Evolutionary conservation across 2,797 vertebrate species (phyloP), one percentile per base, ranked within the genome.

Genomic region (Botia almorhae): DNA sequence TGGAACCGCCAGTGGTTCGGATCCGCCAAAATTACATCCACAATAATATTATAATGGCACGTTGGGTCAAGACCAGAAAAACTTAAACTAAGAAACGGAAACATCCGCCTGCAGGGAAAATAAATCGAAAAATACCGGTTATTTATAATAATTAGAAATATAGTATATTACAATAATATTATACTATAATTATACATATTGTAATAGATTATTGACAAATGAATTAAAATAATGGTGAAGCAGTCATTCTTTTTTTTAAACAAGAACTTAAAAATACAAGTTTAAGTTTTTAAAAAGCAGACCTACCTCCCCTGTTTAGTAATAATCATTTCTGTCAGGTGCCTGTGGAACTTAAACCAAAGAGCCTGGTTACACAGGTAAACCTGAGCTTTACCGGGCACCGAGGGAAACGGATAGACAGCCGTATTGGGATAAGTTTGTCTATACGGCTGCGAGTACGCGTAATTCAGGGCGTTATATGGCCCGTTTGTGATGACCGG

Each of bases 281-380:
- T 26, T 10, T 43, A n/a, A n/a, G n/a, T n/a, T n/a, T n/a, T n/a
- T n/a, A 67, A 4, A 8, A 26, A 56, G 2, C 7, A 80, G 68
- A 87, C 96, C 94, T 91, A 99, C 98, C 98, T 96, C 80, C 98
- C 98, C 85, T 99, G 98, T 88, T 99, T 99, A 63, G 98, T 99
- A 93, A 99, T 97, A 91, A 99, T 99, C 98, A 99, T 99, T 94
- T 99, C 98, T 36, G 98, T 99, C 89, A 99, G 97, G 89, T 99
- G 98, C 56, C 97, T 92, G 92, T 99, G 98, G 73, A 99, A 99
- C 94, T 99, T 99, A 83, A 99, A 94, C 98, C 98, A 99, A 74
- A 99, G 95, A 85, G 97, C 97, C 93, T 97, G 95, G 95, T 99
- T 99, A 95, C 97, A 99, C 92, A 99, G 93, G 88, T 99, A 98